Percentiles rank a stretch among this genome's conserved stretches.
Evolutionary conservation across 1,140 invertebrate genomes (phyloP).

Genomic region (Achatina immaculata): DNA sequence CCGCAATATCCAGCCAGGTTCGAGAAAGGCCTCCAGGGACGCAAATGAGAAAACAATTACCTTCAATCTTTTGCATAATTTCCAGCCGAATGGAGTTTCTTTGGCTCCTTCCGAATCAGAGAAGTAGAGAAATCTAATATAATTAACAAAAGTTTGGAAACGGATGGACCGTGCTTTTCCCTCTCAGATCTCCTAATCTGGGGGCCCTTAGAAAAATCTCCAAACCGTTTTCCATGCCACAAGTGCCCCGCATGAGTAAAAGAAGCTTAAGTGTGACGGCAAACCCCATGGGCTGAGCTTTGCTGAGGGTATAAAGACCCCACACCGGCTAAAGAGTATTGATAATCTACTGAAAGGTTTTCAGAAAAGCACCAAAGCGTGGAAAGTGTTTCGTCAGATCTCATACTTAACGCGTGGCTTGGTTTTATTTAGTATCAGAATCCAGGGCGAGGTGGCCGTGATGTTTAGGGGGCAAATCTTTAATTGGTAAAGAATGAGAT

Average conservation of each 20-base stretch:
- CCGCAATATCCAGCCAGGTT: too few species aligned
- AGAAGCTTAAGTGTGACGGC: not conserved
- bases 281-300: not conserved
- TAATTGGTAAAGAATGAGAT: not conserved
- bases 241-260: not conserved
- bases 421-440: not conserved
- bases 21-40: too few species aligned
- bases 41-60: not conserved
- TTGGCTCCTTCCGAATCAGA: not conserved
- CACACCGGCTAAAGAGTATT: not conserved
- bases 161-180: not conserved
- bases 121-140: not conserved
- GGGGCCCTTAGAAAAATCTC: not conserved
- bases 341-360: not conserved
- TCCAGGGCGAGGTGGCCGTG: not conserved
- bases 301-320: conserved; percentile 6
- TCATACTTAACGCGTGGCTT: not conserved
- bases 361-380: not conserved
- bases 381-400: not conserved
- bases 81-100: not conserved
- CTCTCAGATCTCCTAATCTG: not conserved
- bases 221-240: too few species aligned
- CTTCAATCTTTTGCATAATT: not conserved
- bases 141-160: not conserved
- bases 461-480: not conserved